Evolutionary conservation across 2,888 invertebrate species (phyloP), one percentile per base, ranked within the genome.

Genomic region (Mellilla xanthometata): DNA sequence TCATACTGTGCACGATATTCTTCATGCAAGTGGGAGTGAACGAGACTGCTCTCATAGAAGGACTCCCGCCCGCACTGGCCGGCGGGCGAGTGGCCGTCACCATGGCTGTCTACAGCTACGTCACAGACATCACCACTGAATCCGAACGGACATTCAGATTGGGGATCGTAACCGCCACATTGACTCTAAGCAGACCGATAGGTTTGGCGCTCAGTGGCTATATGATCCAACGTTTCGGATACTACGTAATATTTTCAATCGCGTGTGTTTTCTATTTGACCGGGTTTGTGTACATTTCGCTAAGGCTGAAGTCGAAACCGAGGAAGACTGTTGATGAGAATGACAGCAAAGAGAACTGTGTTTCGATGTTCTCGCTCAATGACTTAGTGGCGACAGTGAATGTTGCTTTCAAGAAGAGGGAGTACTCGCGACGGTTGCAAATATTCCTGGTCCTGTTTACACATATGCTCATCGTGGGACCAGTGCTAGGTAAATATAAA

Each of bases 11-110:
- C 50, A 91, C 91, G 8, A 72, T 91, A 38, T 92, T 91, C 62
- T 91, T 92, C 73, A 64, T 81, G 15, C 79, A 90, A 72, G 89
- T 91, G 58, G 89, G 90, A 24, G 65, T 91, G 60, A 91, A 91
- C 60, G 86, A 90, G 43, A 91, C 90, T 1, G 92, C 91, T 0
- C 62, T 92, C 11, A 79, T 91, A 12, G 92, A 92, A 62, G 91
- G 90, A 0, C 71, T 93, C 0, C 83, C 92, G 1, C 92, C 92
- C 1, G 92, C 93, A 0, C 68, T 93, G 30, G 91, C 92, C 4
- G 93, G 93, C 5, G 92, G 93, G 0, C 89, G 91, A 35, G 90
- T 92, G 11, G 90, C 90, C 6, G 90, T 91, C 87, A 91, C 91
- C 39, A 91, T 92, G 86, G 91, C 91, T 3, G 86, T 93, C 31